Conservation (phyloP, 2,797 vertebrate species). For the Cryptoprocta ferox region DNA sequence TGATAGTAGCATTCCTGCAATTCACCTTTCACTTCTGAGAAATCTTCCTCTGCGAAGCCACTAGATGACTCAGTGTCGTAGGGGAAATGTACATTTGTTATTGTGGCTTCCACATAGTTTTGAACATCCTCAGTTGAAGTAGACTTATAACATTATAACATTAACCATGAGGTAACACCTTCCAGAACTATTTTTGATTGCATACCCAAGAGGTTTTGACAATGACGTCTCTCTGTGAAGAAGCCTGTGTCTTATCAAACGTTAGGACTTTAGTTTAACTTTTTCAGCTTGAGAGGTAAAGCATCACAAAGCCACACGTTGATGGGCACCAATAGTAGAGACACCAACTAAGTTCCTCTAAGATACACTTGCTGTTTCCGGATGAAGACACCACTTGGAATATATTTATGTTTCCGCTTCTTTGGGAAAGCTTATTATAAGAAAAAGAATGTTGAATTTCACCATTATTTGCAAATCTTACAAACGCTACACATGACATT, state of each 20-base stretch:
- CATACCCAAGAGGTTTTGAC: neutral
- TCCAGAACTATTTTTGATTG: neutral
- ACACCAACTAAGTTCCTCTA: neutral
- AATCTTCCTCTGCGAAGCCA: neutral
- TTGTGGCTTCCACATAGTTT: neutral
- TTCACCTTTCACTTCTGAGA: neutral
- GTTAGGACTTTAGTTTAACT: neutral
- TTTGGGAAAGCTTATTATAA: neutral
- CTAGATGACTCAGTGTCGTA: fast-evolving
- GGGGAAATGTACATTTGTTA: neutral
- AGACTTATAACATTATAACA: neutral
- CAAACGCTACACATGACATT: neutral
- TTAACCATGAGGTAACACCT: neutral
- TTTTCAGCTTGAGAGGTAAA: neutral
- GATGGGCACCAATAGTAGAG: fast-evolving
- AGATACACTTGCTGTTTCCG: neutral
- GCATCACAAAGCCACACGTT: neutral
- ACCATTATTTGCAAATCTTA: neutral
- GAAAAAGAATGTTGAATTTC: neutral
- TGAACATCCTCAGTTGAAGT: neutral
- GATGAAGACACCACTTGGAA: neutral
- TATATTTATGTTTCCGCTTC: neutral
- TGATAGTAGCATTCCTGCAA: neutral
- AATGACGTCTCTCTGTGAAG: neutral
- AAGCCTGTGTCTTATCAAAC: neutral